These are phyloP conservation scores for Sebastes hopkinsi DNA, from an alignment of 2,797 vertebrate species.

Conservation along the genomic window DNA sequence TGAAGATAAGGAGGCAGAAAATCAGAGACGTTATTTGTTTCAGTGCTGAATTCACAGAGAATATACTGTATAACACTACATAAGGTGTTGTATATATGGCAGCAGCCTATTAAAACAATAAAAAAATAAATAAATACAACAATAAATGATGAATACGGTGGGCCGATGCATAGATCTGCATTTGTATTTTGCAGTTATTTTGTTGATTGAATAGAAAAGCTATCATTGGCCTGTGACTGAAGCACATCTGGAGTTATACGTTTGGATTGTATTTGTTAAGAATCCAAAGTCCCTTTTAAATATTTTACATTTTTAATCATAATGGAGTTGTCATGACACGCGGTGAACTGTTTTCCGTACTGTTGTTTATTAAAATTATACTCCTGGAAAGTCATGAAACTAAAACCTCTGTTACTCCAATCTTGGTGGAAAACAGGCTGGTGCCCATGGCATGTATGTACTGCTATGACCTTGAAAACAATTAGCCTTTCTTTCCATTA, in stretches of 20 bases:
- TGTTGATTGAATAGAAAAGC: neutral
- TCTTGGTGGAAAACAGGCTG: slow-evolving; percentile 18
- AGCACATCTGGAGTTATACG: neutral
- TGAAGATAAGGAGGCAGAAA: neutral
- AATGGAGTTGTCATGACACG: slow-evolving; percentile 15
- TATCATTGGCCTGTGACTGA: neutral
- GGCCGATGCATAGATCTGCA: neutral
- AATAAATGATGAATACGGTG: neutral
- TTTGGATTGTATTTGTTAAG: slow-evolving; percentile 1
- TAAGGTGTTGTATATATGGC: neutral
- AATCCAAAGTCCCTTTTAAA: neutral
- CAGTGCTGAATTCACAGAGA: neutral
- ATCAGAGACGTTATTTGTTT: neutral
- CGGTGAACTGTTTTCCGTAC: neutral
- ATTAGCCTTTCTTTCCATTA: slow-evolving; percentile 67
- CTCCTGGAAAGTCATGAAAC: slow-evolving; percentile 15
- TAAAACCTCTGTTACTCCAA: neutral
- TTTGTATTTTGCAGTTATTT: neutral
- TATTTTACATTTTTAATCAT: slow-evolving; percentile 40
- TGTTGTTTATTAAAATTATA: neutral
- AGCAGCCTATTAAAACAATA: neutral
- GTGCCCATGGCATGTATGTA: slow-evolving; percentile 10
- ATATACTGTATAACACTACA: neutral
- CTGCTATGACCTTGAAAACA: slow-evolving; percentile 76
- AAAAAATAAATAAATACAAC: neutral